These are phyloP conservation scores for Oreochromis niloticus DNA, from an alignment of 2,113 vertebrate genomes.

Conservation along the genomic window DNA sequence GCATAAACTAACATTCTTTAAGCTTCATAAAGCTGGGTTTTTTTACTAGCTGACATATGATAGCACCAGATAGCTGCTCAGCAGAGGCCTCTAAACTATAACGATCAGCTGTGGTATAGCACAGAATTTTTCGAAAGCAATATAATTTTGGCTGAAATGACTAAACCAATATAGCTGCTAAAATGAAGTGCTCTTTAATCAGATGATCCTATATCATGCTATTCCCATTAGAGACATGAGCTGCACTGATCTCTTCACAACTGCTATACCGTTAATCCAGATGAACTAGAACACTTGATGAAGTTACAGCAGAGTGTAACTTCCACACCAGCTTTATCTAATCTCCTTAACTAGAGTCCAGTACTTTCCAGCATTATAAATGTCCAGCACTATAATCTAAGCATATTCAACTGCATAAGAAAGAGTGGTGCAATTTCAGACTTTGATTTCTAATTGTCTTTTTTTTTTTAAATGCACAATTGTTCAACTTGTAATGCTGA, in stretches of 20 bases:
- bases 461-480: not conserved
- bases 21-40: not conserved
- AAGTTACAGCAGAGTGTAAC: not conserved
- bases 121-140: not conserved
- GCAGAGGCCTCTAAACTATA: not conserved
- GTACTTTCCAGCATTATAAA: not conserved
- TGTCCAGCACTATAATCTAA: not conserved
- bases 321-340: not conserved
- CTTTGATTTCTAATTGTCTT: no score
- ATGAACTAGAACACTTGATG: slow-evolving; percentile 1
- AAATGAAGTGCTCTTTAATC: not conserved
- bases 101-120: not conserved
- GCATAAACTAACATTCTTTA: not conserved
- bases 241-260: not conserved
- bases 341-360: not conserved
- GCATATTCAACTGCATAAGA: not conserved
- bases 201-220: not conserved
- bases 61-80: not conserved
- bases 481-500: not conserved
- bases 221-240: not conserved
- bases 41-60: not conserved
- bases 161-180: not conserved
- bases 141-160: not conserved
- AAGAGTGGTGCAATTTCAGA: not conserved
- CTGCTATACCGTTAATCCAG: slow-evolving; percentile 1